phyloP scores from a whole-genome alignment of 1,140 invertebrate genomes.

The Zophobas atratus region DNA sequence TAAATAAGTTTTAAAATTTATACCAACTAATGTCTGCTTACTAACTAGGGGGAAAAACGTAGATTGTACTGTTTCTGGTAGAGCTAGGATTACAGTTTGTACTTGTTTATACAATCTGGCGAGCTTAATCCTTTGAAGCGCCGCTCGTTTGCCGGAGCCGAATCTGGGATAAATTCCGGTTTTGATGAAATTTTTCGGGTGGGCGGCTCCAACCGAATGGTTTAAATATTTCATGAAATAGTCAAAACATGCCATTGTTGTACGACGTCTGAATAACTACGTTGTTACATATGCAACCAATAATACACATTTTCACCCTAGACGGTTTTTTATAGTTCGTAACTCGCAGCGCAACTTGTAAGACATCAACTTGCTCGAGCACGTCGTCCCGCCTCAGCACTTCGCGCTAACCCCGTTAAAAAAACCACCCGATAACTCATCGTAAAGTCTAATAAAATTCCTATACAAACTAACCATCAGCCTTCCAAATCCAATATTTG shows the following conservation, averaged over 20 bases:
- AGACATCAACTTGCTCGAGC: not conserved
- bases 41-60: not conserved
- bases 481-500: constrained; percentile 30
- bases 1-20: not conserved
- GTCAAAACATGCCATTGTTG: not conserved
- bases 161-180: not conserved
- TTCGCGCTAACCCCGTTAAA: not conserved
- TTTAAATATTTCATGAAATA: not conserved
- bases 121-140: constrained; percentile 4
- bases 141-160: not conserved
- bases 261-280: no score
- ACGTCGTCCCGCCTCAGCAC: not conserved
- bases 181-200: not conserved
- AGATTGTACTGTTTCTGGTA: not conserved
- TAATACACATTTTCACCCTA: no score
- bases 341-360: not conserved
- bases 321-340: no score
- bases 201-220: not conserved
- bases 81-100: constrained; percentile 10
- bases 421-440: not conserved
- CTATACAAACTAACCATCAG: constrained; percentile 1
- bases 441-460: constrained; percentile 8
- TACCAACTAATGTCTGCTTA: not conserved
- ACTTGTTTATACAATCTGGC: not conserved
- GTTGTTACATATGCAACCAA: no score